Conservation (phyloP, 2,113 vertebrate species). For the Microtus richardsoni region DNA sequence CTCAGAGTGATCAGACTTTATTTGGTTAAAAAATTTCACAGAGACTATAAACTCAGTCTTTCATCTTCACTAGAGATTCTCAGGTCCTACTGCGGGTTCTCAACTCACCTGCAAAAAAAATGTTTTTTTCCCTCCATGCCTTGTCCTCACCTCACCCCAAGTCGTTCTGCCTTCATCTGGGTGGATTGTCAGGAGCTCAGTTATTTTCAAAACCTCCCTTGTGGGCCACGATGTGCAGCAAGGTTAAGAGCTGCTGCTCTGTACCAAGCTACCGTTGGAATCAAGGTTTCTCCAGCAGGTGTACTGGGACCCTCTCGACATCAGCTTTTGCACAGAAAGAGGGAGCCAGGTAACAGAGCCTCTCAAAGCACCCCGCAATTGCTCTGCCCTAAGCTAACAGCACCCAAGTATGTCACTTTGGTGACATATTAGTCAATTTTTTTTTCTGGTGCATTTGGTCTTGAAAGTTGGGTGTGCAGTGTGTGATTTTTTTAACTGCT, state of each 20-base stretch:
- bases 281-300: not conserved
- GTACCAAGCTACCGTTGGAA: not conserved
- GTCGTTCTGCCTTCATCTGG: not conserved
- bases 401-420: not conserved
- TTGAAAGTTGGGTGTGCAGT: not conserved
- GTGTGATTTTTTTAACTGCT: not conserved
- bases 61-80: not conserved
- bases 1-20: not conserved
- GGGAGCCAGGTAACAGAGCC: not conserved
- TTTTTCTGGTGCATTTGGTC: constrained; percentile 41
- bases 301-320: not conserved
- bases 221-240: not conserved
- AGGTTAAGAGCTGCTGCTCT: not conserved
- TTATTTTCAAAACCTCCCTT: not conserved
- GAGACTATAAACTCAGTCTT: not conserved
- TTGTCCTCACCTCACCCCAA: not conserved
- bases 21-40: not conserved
- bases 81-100: not conserved
- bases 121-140: not conserved
- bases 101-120: not conserved
- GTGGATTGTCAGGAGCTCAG: not conserved
- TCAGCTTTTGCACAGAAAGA: not conserved
- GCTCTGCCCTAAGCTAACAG: constrained; percentile 28
- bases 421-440: constrained; percentile 17
- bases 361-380: not conserved